Evolutionary conservation across 2,888 invertebrate species (phyloP), one percentile per base, ranked within the genome.

Genomic region (Hetaerina titia): DNA sequence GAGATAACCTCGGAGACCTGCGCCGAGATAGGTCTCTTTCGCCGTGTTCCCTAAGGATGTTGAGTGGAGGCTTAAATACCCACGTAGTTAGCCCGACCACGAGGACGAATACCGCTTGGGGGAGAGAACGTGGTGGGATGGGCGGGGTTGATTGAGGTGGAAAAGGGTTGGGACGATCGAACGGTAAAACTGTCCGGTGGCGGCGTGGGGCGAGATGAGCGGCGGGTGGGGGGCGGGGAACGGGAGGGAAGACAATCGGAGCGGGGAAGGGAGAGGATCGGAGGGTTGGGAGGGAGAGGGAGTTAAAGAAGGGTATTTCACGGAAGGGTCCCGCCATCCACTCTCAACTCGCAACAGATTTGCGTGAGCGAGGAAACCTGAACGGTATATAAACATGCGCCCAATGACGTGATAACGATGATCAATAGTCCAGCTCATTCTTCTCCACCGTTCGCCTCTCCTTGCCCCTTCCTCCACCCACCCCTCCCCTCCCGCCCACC

Each of bases 371-470:
- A 90, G 90, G 90, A 90, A 90, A 90, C 90, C 90, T 45, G 90
- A 90, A 90, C 90, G 90, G 90, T 63, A 64, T 63, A 64, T 90
- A 90, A 90, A 90, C 90, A 64, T 90, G 63, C 90, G 45, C 64
- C 90, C 90, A 90, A 90, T 90, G 90, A 90, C 90, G 90, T 90
- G 90, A 90, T 90, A 90, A 90, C 64, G 90, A 90, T 90, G 90
- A 90, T 90, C 90, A 90, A 90, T 90, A 45, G 69, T 69, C 22
- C 69, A 69, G 69, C n/a, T n/a, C 69, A 69, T 69, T 19, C 90
- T 90, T 63, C 90, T n/a, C 87, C 87, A 31, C 56, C 87, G 15
- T 19, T 56, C 17, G 45, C 88, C 88, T 45, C 45, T 45, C 56
- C 88, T 22, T 7, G 69, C 19, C 4, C 69, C 69, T 22, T 69